A percentile compares a stretch with the other conserved stretches of the same genome.
Conservation (phyloP, 2,797 vertebrate species). For the Xenops minutus region DNA sequence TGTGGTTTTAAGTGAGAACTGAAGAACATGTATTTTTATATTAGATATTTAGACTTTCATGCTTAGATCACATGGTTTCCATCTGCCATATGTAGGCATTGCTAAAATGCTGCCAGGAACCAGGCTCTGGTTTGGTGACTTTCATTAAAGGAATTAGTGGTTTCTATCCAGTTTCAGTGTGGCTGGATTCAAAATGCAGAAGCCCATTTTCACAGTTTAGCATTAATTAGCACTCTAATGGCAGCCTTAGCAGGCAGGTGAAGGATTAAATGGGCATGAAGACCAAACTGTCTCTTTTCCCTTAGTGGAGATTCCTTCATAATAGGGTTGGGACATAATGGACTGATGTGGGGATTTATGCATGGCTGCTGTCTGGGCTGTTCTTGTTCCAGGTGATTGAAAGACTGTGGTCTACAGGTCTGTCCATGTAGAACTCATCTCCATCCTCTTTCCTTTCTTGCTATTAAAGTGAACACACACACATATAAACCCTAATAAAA, state of each 20-base stretch:
- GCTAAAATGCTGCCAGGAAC: constrained; percentile 31
- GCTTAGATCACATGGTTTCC: constrained; percentile 12
- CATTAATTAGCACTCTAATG: constrained; percentile 62
- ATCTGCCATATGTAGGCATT: constrained; percentile 40
- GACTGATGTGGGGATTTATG: background rate
- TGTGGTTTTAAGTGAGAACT: constrained; percentile 24
- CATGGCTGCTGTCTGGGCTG: background rate
- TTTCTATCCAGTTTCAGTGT: constrained; percentile 71
- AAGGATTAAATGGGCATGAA: constrained; percentile 37
- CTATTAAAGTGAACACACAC: background rate
- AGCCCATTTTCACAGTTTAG: constrained; percentile 49
- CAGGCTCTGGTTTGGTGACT: constrained; percentile 52
- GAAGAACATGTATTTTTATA: background rate
- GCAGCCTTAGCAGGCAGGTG: constrained; percentile 45
- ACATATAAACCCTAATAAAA: background rate
- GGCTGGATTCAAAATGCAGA: constrained; percentile 50
- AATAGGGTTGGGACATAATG: background rate
- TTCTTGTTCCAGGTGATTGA: background rate
- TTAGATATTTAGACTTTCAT: background rate
- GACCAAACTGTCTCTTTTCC: constrained; percentile 5
- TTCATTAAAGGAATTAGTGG: constrained; percentile 71
- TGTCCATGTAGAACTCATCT: background rate
- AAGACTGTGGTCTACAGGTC: background rate
- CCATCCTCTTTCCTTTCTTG: background rate
- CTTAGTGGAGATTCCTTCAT: background rate